Base-by-base conservation (phyloP, 2,888 invertebrate species). In the Agrotis ipsilon region DNA sequence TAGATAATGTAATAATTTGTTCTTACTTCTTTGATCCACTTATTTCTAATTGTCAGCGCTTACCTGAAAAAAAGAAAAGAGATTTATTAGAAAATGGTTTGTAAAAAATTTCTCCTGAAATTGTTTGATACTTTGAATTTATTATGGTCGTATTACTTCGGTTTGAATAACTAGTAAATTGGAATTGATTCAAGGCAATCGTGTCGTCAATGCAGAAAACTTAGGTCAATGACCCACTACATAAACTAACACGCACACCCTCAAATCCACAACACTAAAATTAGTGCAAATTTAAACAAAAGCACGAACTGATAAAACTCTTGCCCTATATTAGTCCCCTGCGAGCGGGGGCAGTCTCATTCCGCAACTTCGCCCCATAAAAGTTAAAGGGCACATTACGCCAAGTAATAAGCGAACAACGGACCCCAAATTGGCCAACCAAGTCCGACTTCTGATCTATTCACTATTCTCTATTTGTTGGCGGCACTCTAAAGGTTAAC, bases 331-430 rank as follows among this genome's bases (percentile, higher is more conserved):
- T 95, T 92, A 93, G 92, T 92, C 94, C 92, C 93, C 80, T 81
- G 89, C 80, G 91, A 87, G 87, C 81, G 79, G 72, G 77, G 83
- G 82, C 86, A 85, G 87, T 85, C 89, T 92, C 92, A 92, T 94
- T 95, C 88, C 91, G 80, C 87, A 96, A 96, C 93, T 96, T 95
- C 87, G 83, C 78, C 88, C 93, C 94, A 94, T 96, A 96, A 96
- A 96, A 96, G 95, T 94, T 95, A 95, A 94, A 94, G 95, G 94
- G 92, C 92, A 92, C 94, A 94, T 95, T 96, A 96, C 92, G 89
- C 90, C 92, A 93, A 94, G 94, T 94, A 95, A 95, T 95, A 94
- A 93, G 92, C 91, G 93, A 94, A 94, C 92, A 92, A 91, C 92
- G 90, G 85, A 91, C 91, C 92, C 91, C 89, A 92, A 94, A 94